Conservation (phyloP, 1,140 invertebrate genomes). For the Hylaeus volcanicus region DNA sequence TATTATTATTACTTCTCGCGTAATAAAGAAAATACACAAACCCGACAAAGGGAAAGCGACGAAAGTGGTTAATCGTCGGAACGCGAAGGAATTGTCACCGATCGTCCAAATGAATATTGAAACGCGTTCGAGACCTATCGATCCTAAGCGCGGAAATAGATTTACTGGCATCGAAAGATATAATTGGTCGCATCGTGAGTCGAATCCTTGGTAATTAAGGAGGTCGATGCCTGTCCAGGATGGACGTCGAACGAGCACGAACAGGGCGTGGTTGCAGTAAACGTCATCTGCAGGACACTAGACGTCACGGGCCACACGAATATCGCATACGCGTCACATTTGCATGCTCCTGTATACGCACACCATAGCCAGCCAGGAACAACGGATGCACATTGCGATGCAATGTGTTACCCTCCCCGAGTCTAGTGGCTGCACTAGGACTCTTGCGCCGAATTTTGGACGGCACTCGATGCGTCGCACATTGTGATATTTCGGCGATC, state of each 20-base stretch:
- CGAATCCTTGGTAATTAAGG: slow-evolving; percentile 74
- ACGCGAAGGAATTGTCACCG: not conserved
- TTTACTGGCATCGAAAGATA: slow-evolving; percentile 31
- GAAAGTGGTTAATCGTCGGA: not conserved
- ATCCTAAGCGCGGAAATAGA: not conserved
- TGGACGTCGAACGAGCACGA: slow-evolving; percentile 66
- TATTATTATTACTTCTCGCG: too few relatives aligned
- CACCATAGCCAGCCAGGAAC: slow-evolving; percentile 41
- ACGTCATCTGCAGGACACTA: slow-evolving; percentile 75
- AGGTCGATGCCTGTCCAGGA: slow-evolving; percentile 70
- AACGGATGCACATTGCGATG: slow-evolving; percentile 62
- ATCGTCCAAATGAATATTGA: not conserved
- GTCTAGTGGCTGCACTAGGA: slow-evolving; percentile 57
- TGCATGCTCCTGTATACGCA: slow-evolving; percentile 69
- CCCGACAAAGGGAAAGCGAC: not conserved
- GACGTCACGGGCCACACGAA: slow-evolving; percentile 72
- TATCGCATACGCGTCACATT: slow-evolving; percentile 73
- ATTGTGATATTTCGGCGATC: slow-evolving; percentile 33
- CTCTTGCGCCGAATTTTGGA: slow-evolving; percentile 62
- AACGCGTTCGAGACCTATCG: not conserved
- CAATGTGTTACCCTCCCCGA: slow-evolving; percentile 67
- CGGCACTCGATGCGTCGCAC: slow-evolving; percentile 44
- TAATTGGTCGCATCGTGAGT: slow-evolving; percentile 53
- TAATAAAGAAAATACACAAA: too few relatives aligned
- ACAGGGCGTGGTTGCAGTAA: slow-evolving; percentile 75